Evolutionary conservation across 2,888 invertebrate genomes (phyloP), one percentile per base, ranked within the genome.

Genomic region (Rhingia rostrata): DNA sequence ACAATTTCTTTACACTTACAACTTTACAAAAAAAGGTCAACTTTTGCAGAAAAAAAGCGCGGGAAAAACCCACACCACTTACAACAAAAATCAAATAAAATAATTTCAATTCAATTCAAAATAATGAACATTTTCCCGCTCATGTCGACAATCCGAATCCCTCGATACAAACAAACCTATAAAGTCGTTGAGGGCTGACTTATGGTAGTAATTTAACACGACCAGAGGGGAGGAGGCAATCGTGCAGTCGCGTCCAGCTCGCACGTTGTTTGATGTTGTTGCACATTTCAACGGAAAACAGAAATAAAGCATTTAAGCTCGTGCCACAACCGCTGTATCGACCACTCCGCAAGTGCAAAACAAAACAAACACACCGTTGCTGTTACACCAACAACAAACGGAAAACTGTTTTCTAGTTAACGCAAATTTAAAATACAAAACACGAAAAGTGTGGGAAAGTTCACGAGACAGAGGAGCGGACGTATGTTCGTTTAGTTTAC

Each of bases 1-100:
- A 37, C 30, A 66, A 49, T 58, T 58, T 73, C 56, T 56, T 74
- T 66, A 58, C 56, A 54, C 22, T 45, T 30, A 6, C 14, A 22
- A 39, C 63, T 43, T 9, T 45, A 33, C 10, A 49, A 7, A 61
- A 41, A 58, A n/a, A n/a, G n/a, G 58, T 45, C 10, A 51, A n/a
- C 39, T 49, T 63, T 64, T 51, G 12, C n/a, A 47, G 39, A 37
- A 39, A 51, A 12, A 32, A 51, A 33, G 6, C 37, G 53, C 66
- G 66, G 53, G 66, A 41, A 53, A 41, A 30, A n/a, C 39, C 53
- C 41, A 22, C 22, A 12, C 60, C 30, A 22, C 37, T 12, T 12
- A 30, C 43, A 51, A 39, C 12, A 51, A 63, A 22, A 60, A 60
- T 43, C 41, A 39, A 39, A 4, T 33, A 43, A 7, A 43, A 32